These are phyloP conservation scores for Carcinoscorpius rotundicauda DNA, from an alignment of 1,140 invertebrate genomes.

Conservation along the genomic window DNA sequence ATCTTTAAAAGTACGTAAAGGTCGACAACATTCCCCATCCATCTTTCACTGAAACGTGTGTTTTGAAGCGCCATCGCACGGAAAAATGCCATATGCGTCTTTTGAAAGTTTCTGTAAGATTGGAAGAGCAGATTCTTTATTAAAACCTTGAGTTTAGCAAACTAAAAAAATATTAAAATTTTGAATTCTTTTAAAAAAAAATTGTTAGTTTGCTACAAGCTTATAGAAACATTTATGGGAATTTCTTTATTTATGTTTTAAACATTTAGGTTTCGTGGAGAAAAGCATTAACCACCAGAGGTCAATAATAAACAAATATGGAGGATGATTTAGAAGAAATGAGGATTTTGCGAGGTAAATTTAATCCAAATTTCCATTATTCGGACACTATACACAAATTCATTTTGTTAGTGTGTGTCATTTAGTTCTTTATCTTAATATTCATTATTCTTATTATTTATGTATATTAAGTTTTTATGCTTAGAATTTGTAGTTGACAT, in stretches of 20 bases:
- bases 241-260: neutral
- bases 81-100: slow-evolving; percentile 90
- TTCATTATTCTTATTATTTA: slow-evolving; percentile 2
- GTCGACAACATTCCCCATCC: no score
- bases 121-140: slow-evolving; percentile 78
- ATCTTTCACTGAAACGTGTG: no score
- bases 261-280: neutral
- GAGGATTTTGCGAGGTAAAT: slow-evolving; percentile 6
- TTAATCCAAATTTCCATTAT: neutral
- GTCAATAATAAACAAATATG: slow-evolving; percentile 6
- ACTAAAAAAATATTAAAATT: no score
- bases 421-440: neutral
- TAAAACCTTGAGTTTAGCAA: no score
- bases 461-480: neutral
- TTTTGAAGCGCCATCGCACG: slow-evolving; percentile 17
- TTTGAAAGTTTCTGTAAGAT: slow-evolving; percentile 93
- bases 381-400: neutral
- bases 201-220: no score
- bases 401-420: neutral
- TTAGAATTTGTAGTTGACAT: neutral
- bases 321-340: slow-evolving; percentile 24
- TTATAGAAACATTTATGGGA: no score
- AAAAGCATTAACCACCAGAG: no score
- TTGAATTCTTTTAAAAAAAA: no score
- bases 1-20: no score